phyloP scores from a whole-genome alignment of 2,113 vertebrate species.

The Raja brachyura region DNA sequence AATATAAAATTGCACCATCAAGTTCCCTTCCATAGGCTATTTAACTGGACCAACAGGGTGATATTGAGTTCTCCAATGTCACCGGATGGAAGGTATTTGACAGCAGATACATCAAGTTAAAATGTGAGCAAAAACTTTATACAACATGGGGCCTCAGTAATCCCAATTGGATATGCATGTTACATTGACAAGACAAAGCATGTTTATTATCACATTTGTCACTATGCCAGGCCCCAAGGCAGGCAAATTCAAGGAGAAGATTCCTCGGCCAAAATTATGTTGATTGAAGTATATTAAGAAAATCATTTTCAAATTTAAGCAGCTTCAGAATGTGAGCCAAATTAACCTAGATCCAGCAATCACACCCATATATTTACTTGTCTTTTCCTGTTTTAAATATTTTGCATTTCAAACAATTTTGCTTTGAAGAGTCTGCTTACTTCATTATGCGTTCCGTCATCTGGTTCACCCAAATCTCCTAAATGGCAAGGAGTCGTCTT shows the following conservation, averaged over 20 bases:
- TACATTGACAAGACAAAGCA: not conserved
- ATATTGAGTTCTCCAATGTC: not conserved
- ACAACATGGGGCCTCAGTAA: not conserved
- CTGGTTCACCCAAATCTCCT: not conserved
- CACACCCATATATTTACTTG: not conserved
- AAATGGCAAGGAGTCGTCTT: not conserved
- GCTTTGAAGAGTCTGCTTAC: not conserved
- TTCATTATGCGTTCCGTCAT: not conserved
- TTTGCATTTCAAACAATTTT: not conserved
- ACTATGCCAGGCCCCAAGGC: not conserved
- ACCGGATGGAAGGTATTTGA: not conserved
- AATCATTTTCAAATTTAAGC: not conserved
- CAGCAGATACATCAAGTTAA: not conserved
- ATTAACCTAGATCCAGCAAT: not conserved
- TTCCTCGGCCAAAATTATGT: not conserved
- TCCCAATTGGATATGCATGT: not conserved
- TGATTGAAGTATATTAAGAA: not conserved
- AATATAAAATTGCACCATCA: not conserved
- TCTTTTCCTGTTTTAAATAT: not conserved
- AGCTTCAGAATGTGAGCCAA: not conserved
- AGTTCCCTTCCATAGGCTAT: not conserved
- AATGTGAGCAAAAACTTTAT: not conserved
- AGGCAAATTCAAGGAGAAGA: not conserved
- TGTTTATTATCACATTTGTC: not conserved
- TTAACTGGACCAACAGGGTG: not conserved